phyloP scores from a whole-genome alignment of 2,797 vertebrate genomes.

The Choloepus didactylus region DNA sequence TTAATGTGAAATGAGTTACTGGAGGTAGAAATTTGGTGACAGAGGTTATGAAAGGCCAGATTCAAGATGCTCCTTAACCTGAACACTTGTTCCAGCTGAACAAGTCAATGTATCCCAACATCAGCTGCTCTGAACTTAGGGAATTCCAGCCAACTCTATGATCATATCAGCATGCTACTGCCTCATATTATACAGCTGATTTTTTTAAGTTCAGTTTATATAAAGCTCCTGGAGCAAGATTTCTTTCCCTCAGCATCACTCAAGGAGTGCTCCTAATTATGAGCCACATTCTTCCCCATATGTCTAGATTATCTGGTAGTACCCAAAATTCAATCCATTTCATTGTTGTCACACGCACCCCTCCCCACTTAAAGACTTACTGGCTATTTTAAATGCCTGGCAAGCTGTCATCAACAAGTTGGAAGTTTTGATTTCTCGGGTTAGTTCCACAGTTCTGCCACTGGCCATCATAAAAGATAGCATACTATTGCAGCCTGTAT shows the following conservation, averaged over 20 bases:
- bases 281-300: neutral
- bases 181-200: neutral
- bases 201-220: slow-evolving; percentile 3
- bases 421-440: slow-evolving; percentile 11
- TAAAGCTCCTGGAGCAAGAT: neutral
- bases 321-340: neutral
- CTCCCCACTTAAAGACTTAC: neutral
- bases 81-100: neutral
- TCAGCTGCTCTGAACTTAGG: slow-evolving; percentile 36
- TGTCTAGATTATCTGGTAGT: neutral
- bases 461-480: neutral
- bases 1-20: slow-evolving; percentile 43
- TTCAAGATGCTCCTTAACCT: slow-evolving; percentile 27
- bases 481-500: no score
- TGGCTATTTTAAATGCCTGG: neutral
- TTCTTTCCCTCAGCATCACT: slow-evolving; percentile 16
- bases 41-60: slow-evolving; percentile 63
- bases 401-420: neutral
- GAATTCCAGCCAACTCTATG: neutral
- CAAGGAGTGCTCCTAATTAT: neutral
- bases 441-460: neutral
- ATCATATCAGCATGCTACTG: neutral
- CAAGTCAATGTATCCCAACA: neutral
- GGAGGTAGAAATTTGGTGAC: neutral
- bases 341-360: neutral